Evolutionary conservation across 2,888 invertebrate species (phyloP).

Genomic region (Amphiduros pacificus): DNA sequence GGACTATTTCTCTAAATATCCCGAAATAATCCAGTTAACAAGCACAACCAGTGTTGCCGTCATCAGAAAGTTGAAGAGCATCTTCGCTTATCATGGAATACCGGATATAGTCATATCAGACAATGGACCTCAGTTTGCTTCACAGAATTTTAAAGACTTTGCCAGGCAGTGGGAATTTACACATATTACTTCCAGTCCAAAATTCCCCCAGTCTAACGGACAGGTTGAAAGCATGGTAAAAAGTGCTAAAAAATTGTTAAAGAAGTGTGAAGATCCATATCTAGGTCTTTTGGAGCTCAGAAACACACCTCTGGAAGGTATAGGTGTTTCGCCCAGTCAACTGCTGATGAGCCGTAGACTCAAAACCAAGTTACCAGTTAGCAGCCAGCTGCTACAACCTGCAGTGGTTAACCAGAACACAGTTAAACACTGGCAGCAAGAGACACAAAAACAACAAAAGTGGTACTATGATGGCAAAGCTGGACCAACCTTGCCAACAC

Average conservation of each 20-base stretch:
- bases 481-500: too few species aligned
- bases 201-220: too few species aligned
- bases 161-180: too few species aligned
- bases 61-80: conserved; percentile 19
- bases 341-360: background rate
- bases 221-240: background rate
- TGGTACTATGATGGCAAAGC: too few species aligned
- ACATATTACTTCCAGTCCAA: too few species aligned
- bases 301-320: conserved; percentile 2
- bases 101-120: too few species aligned
- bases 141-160: too few species aligned
- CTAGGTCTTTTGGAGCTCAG: background rate
- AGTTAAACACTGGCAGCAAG: too few species aligned
- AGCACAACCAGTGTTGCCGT: conserved; percentile 2
- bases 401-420: too few species aligned
- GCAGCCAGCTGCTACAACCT: too few species aligned
- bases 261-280: background rate
- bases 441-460: too few species aligned
- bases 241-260: background rate
- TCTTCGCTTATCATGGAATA: conserved; percentile 30
- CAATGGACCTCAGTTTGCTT: too few species aligned
- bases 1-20: conserved; percentile 17
- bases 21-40: conserved; percentile 7
- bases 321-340: background rate
- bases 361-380: background rate